A percentile compares a stretch with the other conserved stretches of the same genome.
Conservation (phyloP, 1,140 invertebrate genomes). For the Calliopsis andreniformis region DNA sequence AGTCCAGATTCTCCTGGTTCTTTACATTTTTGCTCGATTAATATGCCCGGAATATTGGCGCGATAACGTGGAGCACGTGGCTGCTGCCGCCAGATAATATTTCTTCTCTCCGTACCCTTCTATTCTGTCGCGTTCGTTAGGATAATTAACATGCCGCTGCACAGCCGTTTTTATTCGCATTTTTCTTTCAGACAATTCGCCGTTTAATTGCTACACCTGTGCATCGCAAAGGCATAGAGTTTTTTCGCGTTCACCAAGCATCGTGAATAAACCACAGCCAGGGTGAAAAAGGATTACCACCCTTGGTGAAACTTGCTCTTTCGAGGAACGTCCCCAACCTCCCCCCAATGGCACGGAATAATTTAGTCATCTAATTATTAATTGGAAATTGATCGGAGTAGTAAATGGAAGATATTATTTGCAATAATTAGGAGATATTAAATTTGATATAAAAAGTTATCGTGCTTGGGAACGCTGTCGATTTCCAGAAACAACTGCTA, state of each 20-base stretch:
- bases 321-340: background rate
- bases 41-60: background rate
- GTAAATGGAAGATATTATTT: background rate
- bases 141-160: constrained; percentile 25
- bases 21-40: constrained; percentile 12
- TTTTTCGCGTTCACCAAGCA: constrained; percentile 16
- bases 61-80: constrained; percentile 27
- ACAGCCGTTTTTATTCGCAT: constrained; percentile 23
- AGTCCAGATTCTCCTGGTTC: background rate
- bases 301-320: constrained; percentile 1
- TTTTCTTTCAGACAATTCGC: constrained; percentile 15
- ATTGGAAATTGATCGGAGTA: constrained; percentile 9
- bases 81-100: background rate
- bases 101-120: background rate
- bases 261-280: background rate
- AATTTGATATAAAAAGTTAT: too few relatives aligned
- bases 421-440: background rate
- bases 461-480: too few relatives aligned
- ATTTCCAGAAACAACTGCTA: too few relatives aligned
- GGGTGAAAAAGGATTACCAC: constrained; percentile 25
- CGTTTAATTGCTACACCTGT: constrained; percentile 42
- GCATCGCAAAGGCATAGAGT: background rate
- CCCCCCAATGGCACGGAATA: constrained; percentile 24
- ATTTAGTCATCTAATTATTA: constrained; percentile 47
- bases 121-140: background rate